Base-by-base conservation (phyloP, 53 echinoderm and acorn worm species). In the Actinopyga echinites region DNA sequence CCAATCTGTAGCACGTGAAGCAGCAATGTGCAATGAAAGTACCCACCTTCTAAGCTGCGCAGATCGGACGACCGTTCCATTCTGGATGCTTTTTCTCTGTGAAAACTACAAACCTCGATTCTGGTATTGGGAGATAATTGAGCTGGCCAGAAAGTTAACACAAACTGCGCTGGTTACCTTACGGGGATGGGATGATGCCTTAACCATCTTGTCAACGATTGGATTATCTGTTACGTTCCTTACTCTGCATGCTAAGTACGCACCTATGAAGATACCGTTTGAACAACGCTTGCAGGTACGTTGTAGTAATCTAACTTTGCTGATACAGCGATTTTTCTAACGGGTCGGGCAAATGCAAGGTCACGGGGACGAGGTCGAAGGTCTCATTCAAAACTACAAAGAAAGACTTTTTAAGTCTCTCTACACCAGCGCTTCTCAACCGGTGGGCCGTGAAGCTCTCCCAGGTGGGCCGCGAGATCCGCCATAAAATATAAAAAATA, bases 81-180 rank as follows among this genome's bases (percentile, higher is more conserved):
- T 66, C 20, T 66, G 66, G 66, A n/a, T 31, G n/a, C 11, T 9
- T 2, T 66, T 66, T 66, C 66, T 66, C 66, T 30, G 66, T 32
- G 66, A 66, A n/a, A 66, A 66, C 36, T 66, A 66, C 33, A 66
- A 32, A 36, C 15, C 32, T 29, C 30, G 36, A 1, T 66, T 66
- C 33, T 66, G 66, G 66, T 66, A 66, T 32, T 66, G 66, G 66
- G 66, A 66, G 36, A 32, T 66, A 15, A 17, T 66, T 36, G 66
- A 66, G 33, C 19, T 66, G 19, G 66, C 66, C 20, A 66, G 66
- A 19, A 66, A 66, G 66, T 10, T 29, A 34, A 32, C 33, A 66
- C 66, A 66, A 34, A 66, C 66, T 0, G 30, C 36, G 2, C 37
- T 66, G 37, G 33, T 66, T 35, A 66, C 66, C 32, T 13, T 66